These are phyloP conservation scores for Tragopan temminckii DNA, from an alignment of 2,797 vertebrate genomes.

Conservation along the genomic window DNA sequence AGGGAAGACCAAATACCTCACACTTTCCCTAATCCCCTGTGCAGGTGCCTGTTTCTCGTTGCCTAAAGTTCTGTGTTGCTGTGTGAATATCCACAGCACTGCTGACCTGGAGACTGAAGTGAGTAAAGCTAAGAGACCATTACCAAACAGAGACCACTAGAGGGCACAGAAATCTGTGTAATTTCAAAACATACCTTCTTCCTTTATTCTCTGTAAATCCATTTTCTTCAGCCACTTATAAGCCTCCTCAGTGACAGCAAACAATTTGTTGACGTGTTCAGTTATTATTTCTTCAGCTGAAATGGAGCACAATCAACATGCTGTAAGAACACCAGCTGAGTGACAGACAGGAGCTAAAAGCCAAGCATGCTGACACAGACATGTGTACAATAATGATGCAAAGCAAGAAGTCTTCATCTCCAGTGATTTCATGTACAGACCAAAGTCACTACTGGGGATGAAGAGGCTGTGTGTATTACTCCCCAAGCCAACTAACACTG, in stretches of 20 bases:
- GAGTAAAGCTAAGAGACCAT: neutral
- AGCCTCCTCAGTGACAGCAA: slow-evolving; percentile 44
- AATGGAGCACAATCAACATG: slow-evolving; percentile 18
- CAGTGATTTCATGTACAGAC: neutral
- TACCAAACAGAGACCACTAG: neutral
- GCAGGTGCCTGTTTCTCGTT: neutral
- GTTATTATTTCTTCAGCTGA: slow-evolving; percentile 77
- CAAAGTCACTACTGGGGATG: neutral
- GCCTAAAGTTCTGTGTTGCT: neutral
- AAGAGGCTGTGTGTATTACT: neutral
- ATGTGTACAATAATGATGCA: neutral
- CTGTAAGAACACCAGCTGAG: neutral
- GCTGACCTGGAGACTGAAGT: neutral
- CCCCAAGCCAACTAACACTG: neutral
- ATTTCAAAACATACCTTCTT: slow-evolving; percentile 75
- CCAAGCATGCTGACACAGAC: neutral
- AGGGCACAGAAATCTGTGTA: neutral
- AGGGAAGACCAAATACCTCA: neutral
- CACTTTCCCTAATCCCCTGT: neutral
- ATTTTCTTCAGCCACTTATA: slow-evolving; percentile 76
- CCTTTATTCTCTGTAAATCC: slow-evolving; percentile 62
- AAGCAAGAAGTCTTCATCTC: neutral
- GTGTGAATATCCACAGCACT: neutral
- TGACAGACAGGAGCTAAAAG: neutral
- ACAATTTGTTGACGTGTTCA: slow-evolving; percentile 57